Evolutionary conservation across 1,140 invertebrate species (phyloP).

Genomic region (Pseudomyrmex dendroicus): DNA sequence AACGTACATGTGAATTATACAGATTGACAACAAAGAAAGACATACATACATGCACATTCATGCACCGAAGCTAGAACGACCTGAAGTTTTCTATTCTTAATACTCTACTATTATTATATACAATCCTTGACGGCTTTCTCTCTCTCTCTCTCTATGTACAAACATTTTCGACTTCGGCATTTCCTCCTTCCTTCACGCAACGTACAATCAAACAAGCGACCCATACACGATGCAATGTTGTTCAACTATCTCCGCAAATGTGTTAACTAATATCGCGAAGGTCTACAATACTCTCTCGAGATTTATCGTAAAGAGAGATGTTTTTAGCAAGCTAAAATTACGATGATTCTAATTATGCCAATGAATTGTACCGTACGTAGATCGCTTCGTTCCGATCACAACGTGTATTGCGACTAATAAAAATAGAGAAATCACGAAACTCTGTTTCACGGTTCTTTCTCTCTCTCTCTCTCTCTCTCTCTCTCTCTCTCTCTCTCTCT

Average conservation of each 20-base stretch:
- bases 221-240: conserved; percentile 15
- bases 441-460: too few relatives aligned
- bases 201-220: conserved; percentile 16
- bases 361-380: conserved; percentile 29
- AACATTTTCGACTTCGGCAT: conserved; percentile 61
- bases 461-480: too few relatives aligned
- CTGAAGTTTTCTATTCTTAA: conserved; percentile 57
- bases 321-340: too few relatives aligned
- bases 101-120: conserved; percentile 64
- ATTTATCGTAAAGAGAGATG: neutral
- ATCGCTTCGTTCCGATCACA: conserved; percentile 1
- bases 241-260: neutral
- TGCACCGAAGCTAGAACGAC: conserved; percentile 63
- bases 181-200: neutral
- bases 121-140: conserved; percentile 34
- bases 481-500: too few relatives aligned
- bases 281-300: neutral
- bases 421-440: neutral
- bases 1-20: conserved; percentile 19
- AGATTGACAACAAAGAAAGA: conserved; percentile 62
- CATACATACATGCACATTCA: neutral
- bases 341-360: neutral
- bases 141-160: conserved; percentile 58
- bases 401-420: conserved; percentile 16
- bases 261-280: too few relatives aligned